Evolutionary conservation across 2,113 vertebrate genomes (phyloP).

Genomic region (Naja naja): DNA sequence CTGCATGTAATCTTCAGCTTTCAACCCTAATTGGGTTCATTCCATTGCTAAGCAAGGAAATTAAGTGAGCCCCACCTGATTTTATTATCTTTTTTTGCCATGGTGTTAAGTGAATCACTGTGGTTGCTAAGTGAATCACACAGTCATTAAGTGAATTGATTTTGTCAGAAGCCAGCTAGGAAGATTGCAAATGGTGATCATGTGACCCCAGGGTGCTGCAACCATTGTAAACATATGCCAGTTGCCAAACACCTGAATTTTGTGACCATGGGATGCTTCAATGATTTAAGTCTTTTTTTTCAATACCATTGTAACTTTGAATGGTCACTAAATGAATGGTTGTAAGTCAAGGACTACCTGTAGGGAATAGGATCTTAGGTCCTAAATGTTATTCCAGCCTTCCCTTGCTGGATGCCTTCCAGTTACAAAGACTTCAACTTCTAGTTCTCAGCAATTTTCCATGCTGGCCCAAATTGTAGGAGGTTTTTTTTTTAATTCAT

Average conservation of each 20-base stretch:
- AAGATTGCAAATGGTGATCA: background rate
- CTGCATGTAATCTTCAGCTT: background rate
- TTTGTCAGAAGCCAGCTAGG: background rate
- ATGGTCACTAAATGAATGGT: background rate
- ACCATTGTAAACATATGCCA: background rate
- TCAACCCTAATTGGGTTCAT: background rate
- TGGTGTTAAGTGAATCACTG: background rate
- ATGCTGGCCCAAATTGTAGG: background rate
- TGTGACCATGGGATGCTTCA: background rate
- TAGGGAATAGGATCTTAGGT: background rate
- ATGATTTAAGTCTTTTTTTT: background rate
- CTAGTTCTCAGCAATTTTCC: background rate
- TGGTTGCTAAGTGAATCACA: background rate
- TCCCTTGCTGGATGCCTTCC: background rate
- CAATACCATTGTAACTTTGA: background rate
- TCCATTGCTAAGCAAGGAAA: background rate
- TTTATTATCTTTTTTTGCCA: background rate
- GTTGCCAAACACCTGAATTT: background rate
- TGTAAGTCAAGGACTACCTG: background rate
- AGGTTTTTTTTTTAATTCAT: too few relatives aligned
- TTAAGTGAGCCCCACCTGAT: background rate
- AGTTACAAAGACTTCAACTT: background rate
- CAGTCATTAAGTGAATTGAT: background rate
- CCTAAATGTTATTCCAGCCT: background rate
- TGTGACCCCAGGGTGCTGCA: background rate